Percentiles rank a stretch among this genome's conserved stretches.
These are phyloP conservation scores for Megaceryle torquata DNA, from an alignment of 2,113 vertebrate genomes.

Conservation along the genomic window DNA sequence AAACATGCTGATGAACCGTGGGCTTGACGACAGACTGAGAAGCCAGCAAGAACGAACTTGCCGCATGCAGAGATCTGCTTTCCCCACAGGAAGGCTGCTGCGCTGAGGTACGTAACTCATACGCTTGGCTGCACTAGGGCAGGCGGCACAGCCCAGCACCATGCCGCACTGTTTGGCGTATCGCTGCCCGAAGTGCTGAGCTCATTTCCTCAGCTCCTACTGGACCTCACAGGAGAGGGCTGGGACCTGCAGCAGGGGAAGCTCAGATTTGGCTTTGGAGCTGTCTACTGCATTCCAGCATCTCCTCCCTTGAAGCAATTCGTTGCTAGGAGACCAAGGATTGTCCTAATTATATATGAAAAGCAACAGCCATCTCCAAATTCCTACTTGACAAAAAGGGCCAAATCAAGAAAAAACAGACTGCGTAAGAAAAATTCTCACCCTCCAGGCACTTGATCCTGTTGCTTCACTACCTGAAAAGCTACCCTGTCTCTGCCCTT, in stretches of 20 bases:
- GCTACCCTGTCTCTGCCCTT: background rate
- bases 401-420: background rate
- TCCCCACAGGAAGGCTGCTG: background rate
- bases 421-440: background rate
- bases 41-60: background rate
- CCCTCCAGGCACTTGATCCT: background rate
- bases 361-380: background rate
- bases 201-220: background rate
- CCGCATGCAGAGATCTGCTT: background rate
- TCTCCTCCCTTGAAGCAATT: background rate
- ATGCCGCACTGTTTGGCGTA: background rate
- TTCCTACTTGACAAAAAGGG: background rate
- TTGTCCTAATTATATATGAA: slow-evolving; percentile 10
- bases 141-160: background rate
- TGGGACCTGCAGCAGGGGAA: background rate
- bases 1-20: background rate
- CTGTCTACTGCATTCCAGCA: background rate
- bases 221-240: background rate
- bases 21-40: background rate
- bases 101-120: accelerated
- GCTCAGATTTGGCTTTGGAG: background rate
- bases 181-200: background rate
- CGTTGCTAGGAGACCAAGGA: slow-evolving; percentile 37
- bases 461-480: background rate
- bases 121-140: background rate